Evolutionary conservation across 2,888 invertebrate genomes (phyloP).

Genomic region (Stramonita haemastoma): DNA sequence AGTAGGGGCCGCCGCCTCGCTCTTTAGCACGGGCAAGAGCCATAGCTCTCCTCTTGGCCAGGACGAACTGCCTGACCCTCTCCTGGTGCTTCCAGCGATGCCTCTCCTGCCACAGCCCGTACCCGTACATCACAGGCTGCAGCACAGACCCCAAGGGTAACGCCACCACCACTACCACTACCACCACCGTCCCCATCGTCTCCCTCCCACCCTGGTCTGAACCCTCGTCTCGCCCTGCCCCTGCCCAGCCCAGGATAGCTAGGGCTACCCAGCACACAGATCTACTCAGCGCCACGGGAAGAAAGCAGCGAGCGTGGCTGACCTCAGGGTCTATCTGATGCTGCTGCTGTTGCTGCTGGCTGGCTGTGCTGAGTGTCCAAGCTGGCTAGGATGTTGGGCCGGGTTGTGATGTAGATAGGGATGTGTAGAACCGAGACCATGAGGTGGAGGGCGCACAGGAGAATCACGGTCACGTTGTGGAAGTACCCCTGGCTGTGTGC

Average conservation of each 20-base stretch:
- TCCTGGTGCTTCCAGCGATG: not conserved
- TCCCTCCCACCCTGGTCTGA: not conserved
- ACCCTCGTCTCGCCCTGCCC: not conserved
- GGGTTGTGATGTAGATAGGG: not conserved
- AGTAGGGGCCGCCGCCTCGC: not conserved
- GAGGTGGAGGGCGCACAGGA: not conserved
- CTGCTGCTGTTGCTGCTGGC: not conserved
- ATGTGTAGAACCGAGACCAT: not conserved
- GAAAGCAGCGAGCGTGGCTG: not conserved
- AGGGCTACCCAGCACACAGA: constrained; percentile 10
- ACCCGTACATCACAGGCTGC: not conserved
- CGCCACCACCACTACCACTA: not conserved
- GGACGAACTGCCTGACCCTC: constrained; percentile 1
- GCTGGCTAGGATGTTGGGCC: not conserved
- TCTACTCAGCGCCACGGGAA: not conserved
- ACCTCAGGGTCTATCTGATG: not conserved
- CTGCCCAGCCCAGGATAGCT: not conserved
- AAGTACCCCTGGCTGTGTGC: not conserved
- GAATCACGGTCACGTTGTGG: not conserved
- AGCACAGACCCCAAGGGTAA: not conserved
- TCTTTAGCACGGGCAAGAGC: not conserved
- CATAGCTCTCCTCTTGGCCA: not conserved
- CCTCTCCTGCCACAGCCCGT: not conserved
- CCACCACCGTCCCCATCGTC: not conserved
- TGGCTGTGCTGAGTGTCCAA: not conserved